Evolutionary conservation across 2,888 invertebrate genomes (phyloP), one percentile per base, ranked within the genome.

Genomic region (Tenthredo scrophulariae): DNA sequence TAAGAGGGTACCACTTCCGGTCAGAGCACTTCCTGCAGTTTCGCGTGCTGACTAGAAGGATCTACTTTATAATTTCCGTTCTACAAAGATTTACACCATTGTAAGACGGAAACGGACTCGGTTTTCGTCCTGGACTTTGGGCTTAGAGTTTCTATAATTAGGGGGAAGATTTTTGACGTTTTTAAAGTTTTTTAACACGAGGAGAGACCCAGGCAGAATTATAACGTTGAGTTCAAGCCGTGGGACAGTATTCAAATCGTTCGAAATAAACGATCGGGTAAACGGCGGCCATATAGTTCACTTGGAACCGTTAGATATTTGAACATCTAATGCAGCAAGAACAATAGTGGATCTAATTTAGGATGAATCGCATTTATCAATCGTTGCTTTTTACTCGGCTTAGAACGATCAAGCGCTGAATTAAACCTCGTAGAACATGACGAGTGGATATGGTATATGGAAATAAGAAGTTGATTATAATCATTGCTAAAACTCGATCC

Each of bases 1-100:
- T 88, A 88, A 90, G 88, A 90, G 90, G 88, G 87, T 88, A 84
- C 88, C 87, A 87, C 87, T 89, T 91, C 91, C 91, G 90, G 88
- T 89, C 88, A 86, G 13, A 88, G 87, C 88, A 87, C 88, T 90
- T 89, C 89, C 90, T 87, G 88, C 87, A 74, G 86, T 83, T 86
- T 85, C 85, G 67, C 85, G 65, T 67, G 70, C 46, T 67, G 29
- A 29, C 82, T 85, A 84, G 85, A 86, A 85, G 83, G 29, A 83
- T 83, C 29, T 83, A 83, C 83, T 65, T 70, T 80, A 84, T 85
- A 79, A 83, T 86, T 88, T 88, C 88, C 87, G 87, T 84, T 87
- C 85, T 85, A 67, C 75, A 82, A 86, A 89, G 83, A 89, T 87
- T 89, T 88, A 88, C 54, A n/a, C 87, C 89, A 87, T 88, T 86